Conservation (phyloP, 2,888 invertebrate species). For the Schrankia costaestrigalis region DNA sequence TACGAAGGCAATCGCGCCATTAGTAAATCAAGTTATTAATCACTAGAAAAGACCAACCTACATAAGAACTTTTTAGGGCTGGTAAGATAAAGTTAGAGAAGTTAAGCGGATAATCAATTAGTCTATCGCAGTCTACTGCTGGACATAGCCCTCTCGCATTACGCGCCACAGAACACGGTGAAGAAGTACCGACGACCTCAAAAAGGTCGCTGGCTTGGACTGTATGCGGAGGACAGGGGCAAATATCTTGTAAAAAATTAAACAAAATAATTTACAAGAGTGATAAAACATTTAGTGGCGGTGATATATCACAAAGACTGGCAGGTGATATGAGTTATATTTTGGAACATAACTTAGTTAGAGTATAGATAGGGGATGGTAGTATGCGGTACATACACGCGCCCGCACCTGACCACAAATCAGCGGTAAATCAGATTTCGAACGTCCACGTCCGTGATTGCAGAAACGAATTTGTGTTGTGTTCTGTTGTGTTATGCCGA, state of each 20-base stretch:
- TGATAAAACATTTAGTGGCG: conserved; percentile 23
- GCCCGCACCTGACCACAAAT: conserved; percentile 63
- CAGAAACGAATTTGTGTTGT: conserved; percentile 63
- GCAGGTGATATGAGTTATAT: conserved; percentile 26
- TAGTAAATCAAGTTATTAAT: too few relatives aligned
- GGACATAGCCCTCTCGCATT: too few relatives aligned
- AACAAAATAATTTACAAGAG: conserved; percentile 24
- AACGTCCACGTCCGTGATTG: conserved; percentile 68
- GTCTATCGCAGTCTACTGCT: too few relatives aligned
- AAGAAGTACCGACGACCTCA: too few relatives aligned
- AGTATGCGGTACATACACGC: conserved; percentile 13
- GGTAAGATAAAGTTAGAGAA: too few relatives aligned
- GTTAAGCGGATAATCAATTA: too few relatives aligned
- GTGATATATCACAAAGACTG: conserved; percentile 20
- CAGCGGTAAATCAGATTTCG: conserved; percentile 75
- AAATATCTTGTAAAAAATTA: conserved; percentile 21
- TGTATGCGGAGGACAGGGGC: too few relatives aligned
- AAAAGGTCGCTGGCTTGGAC: too few relatives aligned
- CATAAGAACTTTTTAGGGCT: too few relatives aligned
- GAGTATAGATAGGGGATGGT: conserved; percentile 9
- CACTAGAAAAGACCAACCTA: too few relatives aligned
- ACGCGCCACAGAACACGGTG: too few relatives aligned
- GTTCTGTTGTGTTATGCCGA: conserved; percentile 46
- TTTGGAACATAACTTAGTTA: conserved; percentile 19
- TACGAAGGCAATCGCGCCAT: too few relatives aligned